Conservation (phyloP, 2,888 invertebrate genomes). For the Itoplectis maculator region DNA sequence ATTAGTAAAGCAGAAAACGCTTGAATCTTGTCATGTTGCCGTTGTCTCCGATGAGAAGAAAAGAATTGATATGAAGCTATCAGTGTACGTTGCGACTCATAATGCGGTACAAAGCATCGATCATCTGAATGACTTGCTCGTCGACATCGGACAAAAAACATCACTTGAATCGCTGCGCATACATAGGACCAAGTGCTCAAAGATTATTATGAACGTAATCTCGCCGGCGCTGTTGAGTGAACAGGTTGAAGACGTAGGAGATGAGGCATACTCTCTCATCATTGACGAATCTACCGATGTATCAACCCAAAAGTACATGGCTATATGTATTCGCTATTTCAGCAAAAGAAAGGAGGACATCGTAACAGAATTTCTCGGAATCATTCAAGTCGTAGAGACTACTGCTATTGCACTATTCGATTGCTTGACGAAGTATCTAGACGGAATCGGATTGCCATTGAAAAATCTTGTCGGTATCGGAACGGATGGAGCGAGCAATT, state of each 20-base stretch:
- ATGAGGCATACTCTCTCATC: conserved; percentile 66
- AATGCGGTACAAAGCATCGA: conserved; percentile 66
- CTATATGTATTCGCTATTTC: conserved; percentile 67
- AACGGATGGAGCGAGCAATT: conserved; percentile 70
- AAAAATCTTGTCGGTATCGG: conserved; percentile 71
- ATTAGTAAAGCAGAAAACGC: conserved; percentile 47
- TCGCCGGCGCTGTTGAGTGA: conserved; percentile 65
- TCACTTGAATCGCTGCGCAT: conserved; percentile 54
- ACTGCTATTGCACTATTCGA: conserved; percentile 64
- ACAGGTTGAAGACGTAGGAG: conserved; percentile 65
- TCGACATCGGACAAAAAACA: conserved; percentile 58
- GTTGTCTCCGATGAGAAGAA: conserved; percentile 57
- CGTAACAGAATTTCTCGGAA: conserved; percentile 66
- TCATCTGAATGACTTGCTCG: conserved; percentile 67
- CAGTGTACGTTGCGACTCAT: conserved; percentile 66
- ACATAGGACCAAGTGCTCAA: conserved; percentile 71
- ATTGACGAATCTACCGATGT: conserved; percentile 72
- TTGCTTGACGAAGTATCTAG: conserved; percentile 38
- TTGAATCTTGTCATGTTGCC: conserved; percentile 30
- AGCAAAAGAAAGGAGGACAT: conserved; percentile 50
- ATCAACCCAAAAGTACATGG: conserved; percentile 66
- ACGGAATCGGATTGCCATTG: conserved; percentile 43
- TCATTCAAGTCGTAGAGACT: conserved; percentile 65
- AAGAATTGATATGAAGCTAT: conserved; percentile 63
- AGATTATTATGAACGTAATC: conserved; percentile 69